Conservation (phyloP, 2,113 vertebrate species). For the Melospiza georgiana region DNA sequence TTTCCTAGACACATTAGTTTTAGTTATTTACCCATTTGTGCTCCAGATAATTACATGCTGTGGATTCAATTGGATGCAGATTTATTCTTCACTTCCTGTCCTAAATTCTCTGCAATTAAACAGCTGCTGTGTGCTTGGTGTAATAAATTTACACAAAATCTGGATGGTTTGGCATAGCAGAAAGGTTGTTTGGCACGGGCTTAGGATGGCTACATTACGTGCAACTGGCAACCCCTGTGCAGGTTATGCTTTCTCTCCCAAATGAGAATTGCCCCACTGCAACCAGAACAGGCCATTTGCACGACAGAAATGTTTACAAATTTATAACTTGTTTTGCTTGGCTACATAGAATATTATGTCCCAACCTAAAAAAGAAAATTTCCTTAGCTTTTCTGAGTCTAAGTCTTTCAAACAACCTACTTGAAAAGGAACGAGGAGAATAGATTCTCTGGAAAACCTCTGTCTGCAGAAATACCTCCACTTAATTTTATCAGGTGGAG, state of each 20-base stretch:
- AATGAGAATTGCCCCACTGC: neutral
- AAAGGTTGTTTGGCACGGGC: conserved; percentile 46
- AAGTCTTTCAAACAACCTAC: neutral
- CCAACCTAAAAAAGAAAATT: neutral
- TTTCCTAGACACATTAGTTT: conserved; percentile 73
- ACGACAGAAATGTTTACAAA: conserved; percentile 28
- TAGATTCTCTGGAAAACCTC: neutral
- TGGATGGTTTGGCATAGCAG: conserved; percentile 64
- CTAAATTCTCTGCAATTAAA: conserved; percentile 71
- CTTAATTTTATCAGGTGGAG: neutral
- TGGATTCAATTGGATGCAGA: conserved; percentile 67
- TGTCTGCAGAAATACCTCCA: neutral
- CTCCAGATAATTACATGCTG: conserved; percentile 68
- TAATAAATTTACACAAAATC: conserved; percentile 70
- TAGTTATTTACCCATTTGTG: conserved; percentile 72
- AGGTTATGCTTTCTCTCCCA: conserved; percentile 8
- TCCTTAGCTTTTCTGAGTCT: neutral
- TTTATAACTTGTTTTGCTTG: conserved; percentile 3
- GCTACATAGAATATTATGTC: neutral
- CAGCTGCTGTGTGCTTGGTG: conserved; percentile 68
- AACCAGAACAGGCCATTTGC: neutral
- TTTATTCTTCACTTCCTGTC: conserved; percentile 74
- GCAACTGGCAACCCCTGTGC: conserved; percentile 4
- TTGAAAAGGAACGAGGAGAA: neutral
- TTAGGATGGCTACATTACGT: neutral